Evolutionary conservation across 2,797 vertebrate genomes (phyloP), one percentile per base, ranked within the genome.

Genomic region (Novumbra hubbsi): DNA sequence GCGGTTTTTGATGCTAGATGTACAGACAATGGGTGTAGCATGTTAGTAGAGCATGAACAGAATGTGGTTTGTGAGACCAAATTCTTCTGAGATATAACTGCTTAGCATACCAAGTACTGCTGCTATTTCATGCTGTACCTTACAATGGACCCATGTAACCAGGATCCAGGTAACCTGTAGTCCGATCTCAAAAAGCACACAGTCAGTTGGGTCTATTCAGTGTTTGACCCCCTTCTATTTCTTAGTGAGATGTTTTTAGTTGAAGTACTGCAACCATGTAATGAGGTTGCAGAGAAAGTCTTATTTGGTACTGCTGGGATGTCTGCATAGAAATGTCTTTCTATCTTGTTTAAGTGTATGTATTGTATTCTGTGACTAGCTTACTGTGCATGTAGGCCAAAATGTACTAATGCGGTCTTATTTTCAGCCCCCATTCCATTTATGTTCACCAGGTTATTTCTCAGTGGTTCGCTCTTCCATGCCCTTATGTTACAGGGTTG

Each of bases 331-430:
- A 75, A 80, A 80, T 66, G 70, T 86, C 78, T 86, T 80, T n/a
- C 79, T 60, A 19, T 41, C 60, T 28, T 34, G 49, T 66, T 66
- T 21, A 5, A 49, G 81, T 86, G 71, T 86, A 75, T 65, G 76
- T 84, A 75, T 68, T 45, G 16, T 14, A 12, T 65, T 19, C 49
- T 38, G 41, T 74, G 32, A 38, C 41, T 72, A 7, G 87, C 73
- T 80, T 82, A 84, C 89, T 92, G 88, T 86, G 15, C 17, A 83
- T 71, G 85, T 85, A 72, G 9, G 79, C 48, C 65, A 50, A 81
- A 81, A 45, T 49, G 52, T 1, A 49, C 60, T 21, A 45, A 52
- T 30, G 27, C 9, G n/a, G 38, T 19, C 8, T 15, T 66, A n/a
- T 5, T 38, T 24, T 68, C 41, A 27, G n/a, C 52, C 52, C 16